Base-by-base conservation (phyloP, 2,797 vertebrate genomes). In the Gymnopithys bicolor region DNA sequence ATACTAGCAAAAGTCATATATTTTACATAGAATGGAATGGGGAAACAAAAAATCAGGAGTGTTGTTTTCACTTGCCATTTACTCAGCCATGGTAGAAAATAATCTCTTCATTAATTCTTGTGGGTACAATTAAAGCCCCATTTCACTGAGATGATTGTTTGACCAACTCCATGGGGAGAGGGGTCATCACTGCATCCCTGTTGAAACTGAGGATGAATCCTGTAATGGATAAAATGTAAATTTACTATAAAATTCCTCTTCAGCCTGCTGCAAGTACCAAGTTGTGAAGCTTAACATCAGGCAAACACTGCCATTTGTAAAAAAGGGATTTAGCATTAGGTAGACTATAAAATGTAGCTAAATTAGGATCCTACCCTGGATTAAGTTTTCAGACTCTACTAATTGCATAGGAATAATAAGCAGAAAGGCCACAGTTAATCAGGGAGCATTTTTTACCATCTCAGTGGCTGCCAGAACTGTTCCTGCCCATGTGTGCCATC, bases 61-160 rank as follows among this genome's bases (percentile, higher is more conserved):
- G 49, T 62, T 92, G 24, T 93, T 94, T 93, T 69, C 48, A 62
- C n/a, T 66, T 69, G 21, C 53, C 33, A 46, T 95, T 94, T 92
- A 48, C 7, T 81, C n/a, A 77, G 48, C 24, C 55, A 7, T 30
- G 16, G 55, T 41, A 76, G 52, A 76, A 93, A 77, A 87, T 90
- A 94, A 91, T 93, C 78, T 82, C 78, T 93, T 95, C 63, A 71
- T 87, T 94, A 94, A 48, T 64, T 94, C 84, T 87, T 52, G 19
- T 64, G 75, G 49, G 64, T 91, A 89, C 60, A 91, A 63, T 84
- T 95, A 94, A 92, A 94, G 67, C 46, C 62, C 39, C n/a, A 58
- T 94, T 95, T 93, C 52, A 19, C 49, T 74, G 68, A 74, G 86
- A 87, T 55, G 87, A 52, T 90, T 91, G 70, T 92, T 95, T 94